Percentiles rank a stretch among this genome's conserved stretches.
Evolutionary conservation across 2,888 invertebrate species (phyloP).

Genomic region (Sinelater perroti): DNA sequence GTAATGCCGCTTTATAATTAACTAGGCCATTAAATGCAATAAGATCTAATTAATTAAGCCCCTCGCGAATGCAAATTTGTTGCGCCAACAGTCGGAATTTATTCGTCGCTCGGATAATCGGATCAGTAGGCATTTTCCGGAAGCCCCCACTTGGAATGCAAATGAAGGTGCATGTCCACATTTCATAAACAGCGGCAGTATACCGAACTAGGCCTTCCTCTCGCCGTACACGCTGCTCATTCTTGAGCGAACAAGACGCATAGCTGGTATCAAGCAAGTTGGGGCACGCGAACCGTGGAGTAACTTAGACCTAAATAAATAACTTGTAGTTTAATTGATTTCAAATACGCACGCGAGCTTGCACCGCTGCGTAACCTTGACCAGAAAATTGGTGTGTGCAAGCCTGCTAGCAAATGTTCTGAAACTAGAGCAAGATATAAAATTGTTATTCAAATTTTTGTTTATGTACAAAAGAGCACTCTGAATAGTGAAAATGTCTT

Average conservation of each 20-base stretch:
- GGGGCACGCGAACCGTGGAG: constrained; percentile 33
- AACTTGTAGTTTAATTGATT: constrained; percentile 49
- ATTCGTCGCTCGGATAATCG: too few relatives aligned
- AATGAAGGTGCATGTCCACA: constrained; percentile 21
- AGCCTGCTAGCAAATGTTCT: too few relatives aligned
- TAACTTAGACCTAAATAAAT: constrained; percentile 42
- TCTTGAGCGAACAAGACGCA: constrained; percentile 28
- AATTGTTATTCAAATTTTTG: too few relatives aligned
- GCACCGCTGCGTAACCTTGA: constrained; percentile 32
- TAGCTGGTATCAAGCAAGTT: constrained; percentile 21
- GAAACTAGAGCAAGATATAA: too few relatives aligned
- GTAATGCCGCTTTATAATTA: too few relatives aligned
- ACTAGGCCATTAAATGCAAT: too few relatives aligned
- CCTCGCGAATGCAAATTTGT: too few relatives aligned
- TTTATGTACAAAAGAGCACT: too few relatives aligned
- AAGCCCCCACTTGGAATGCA: constrained; percentile 11
- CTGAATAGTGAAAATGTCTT: too few relatives aligned
- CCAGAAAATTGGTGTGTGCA: constrained; percentile 22
- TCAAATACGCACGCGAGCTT: constrained; percentile 47
- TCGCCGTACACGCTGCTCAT: constrained; percentile 28
- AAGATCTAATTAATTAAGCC: too few relatives aligned
- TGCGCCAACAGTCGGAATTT: too few relatives aligned
- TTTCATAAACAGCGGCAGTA: constrained; percentile 11
- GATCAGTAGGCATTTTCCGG: too few relatives aligned
- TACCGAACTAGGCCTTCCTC: constrained; percentile 22